Base-by-base conservation (phyloP, 30 jellyfish, hydroid and myxozoan genomes). In the Hydractinia echinata region DNA sequence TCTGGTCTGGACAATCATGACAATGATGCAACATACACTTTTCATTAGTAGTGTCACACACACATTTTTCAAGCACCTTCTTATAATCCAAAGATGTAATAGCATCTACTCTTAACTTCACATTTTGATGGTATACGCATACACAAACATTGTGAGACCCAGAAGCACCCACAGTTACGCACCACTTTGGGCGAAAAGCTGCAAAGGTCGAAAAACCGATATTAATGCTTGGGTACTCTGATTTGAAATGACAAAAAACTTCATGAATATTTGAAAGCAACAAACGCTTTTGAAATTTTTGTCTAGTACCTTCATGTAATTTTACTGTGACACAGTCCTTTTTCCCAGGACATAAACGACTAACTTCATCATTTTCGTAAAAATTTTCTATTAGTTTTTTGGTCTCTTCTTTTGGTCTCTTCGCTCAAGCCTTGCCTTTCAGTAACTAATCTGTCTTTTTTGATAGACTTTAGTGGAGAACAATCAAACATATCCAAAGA, bases 381-480 rank as follows among this genome's bases (percentile, higher is more conserved):
- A 56, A 56, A 9, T 10, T n/a, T 10, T 9, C n/a, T 9, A 56
- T n/a, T 9, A n/a, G 68, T 56, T n/a, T n/a, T n/a, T n/a, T n/a
- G n/a, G n/a, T n/a, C n/a, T n/a, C n/a, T n/a, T n/a, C n/a, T n/a
- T 56, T 56, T 56, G 68, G 68, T 56, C n/a, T 56, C 64, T 82
- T 82, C 18, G 54, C 84, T 51, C 56, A 67, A 5, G 20, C 83
- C 44, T 67, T 76, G 39, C 60, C 44, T 67, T 55, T 20, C 10
- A 11, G 15, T 13, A 58, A 16, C 69, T 11, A 16, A n/a, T n/a
- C n/a, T n/a, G n/a, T n/a, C n/a, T n/a, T n/a, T n/a, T n/a, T n/a
- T n/a, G n/a, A n/a, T n/a, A n/a, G n/a, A 11, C 69, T 3, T 58
- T 58, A 58, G 19, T 11, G 69, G 3, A 11, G 1, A 58, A 3